phyloP scores from a whole-genome alignment of 2,797 vertebrate species.

The Neopelma chrysocephalum region DNA sequence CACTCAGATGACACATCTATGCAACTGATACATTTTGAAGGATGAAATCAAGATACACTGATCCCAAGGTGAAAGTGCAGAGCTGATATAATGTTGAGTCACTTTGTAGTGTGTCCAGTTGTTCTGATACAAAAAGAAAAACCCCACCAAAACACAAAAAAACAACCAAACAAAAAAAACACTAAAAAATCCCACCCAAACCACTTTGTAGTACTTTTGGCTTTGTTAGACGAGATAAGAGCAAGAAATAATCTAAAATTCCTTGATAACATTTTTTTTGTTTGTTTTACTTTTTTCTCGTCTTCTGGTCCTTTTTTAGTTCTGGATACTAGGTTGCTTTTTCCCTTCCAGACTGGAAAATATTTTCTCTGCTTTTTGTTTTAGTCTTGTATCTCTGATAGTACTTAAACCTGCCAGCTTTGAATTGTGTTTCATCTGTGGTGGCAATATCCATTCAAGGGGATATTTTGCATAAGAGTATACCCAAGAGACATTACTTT shows the following conservation, averaged over 20 bases:
- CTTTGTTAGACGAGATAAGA: neutral
- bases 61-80: neutral
- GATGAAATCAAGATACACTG: neutral
- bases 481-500: neutral
- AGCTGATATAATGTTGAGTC: neutral
- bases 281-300: neutral
- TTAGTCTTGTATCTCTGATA: neutral
- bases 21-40: neutral
- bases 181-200: neutral
- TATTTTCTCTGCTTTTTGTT: neutral
- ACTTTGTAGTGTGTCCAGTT: neutral
- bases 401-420: neutral
- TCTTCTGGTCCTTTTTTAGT: neutral
- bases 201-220: neutral
- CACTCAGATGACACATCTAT: too few species aligned
- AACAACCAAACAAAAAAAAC: neutral
- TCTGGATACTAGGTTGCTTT: neutral
- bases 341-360: neutral
- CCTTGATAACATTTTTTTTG: neutral
- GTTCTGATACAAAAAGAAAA: neutral
- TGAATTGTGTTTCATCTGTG: neutral
- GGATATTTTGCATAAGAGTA: neutral
- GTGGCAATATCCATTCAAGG: neutral
- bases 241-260: neutral
- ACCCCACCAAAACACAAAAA: neutral